Evolutionary conservation across 2,113 vertebrate species (phyloP).

Genomic region (Eidolon helvum): DNA sequence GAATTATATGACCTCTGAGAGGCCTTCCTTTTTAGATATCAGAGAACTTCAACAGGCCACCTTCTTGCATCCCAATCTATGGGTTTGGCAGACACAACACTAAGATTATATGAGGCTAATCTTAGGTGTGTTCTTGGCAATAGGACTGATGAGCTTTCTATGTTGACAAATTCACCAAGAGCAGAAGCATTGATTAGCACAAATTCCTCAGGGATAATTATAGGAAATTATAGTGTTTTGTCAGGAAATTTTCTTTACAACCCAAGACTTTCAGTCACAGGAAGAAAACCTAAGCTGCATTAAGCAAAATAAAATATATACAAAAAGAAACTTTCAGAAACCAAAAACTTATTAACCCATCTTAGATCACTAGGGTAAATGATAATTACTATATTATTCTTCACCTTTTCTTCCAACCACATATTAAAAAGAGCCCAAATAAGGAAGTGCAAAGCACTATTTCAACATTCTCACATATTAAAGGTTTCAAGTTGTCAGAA

Average conservation of each 20-base stretch:
- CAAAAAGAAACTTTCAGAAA: neutral
- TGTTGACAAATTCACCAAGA: neutral
- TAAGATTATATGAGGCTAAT: neutral
- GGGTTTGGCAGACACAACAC: neutral
- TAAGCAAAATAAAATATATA: neutral
- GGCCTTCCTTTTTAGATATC: neutral
- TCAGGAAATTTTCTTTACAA: neutral
- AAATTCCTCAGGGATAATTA: neutral
- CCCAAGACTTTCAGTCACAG: neutral
- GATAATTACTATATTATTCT: neutral
- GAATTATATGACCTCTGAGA: neutral
- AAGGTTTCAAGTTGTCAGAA: neutral
- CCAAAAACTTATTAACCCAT: neutral
- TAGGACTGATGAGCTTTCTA: neutral
- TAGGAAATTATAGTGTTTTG: no score
- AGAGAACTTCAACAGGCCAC: neutral
- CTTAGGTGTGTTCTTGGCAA: neutral
- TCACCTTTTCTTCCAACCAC: neutral
- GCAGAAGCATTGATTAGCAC: neutral
- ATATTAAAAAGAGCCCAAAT: neutral
- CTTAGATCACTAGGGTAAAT: neutral
- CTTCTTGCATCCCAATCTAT: neutral
- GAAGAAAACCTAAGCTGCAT: neutral
- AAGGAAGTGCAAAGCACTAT: neutral
- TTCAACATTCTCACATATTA: neutral